Conservation (phyloP, 37 sponge, comb jelly and placozoan genomes). For the Spongilla lacustris region DNA sequence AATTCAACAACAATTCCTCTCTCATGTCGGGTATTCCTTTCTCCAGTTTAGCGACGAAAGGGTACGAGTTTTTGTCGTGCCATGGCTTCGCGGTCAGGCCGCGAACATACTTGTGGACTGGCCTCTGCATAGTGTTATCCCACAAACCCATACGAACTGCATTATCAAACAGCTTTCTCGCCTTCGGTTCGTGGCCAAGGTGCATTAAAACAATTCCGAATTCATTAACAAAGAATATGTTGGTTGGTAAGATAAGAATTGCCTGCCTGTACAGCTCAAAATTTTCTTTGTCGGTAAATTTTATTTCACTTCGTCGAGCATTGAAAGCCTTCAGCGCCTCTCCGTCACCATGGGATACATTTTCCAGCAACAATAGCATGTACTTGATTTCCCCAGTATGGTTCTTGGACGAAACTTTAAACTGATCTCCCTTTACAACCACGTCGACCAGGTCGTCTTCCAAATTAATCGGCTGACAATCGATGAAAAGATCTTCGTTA, state of each 20-base stretch:
- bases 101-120: conserved; percentile 57
- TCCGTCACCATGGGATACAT: conserved; percentile 24
- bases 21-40: conserved; percentile 39
- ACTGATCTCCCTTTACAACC: not conserved
- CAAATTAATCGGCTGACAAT: conserved; percentile 34
- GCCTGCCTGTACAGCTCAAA: conserved; percentile 55
- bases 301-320: conserved; percentile 34
- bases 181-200: conserved; percentile 27
- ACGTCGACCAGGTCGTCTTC: not conserved
- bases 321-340: conserved; percentile 60
- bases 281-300: conserved; percentile 52
- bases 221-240: conserved; percentile 66
- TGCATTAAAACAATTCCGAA: conserved; percentile 69
- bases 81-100: conserved; percentile 65
- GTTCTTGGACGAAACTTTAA: not conserved
- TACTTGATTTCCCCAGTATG: conserved; percentile 18
- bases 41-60: conserved; percentile 51
- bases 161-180: conserved; percentile 53
- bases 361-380: conserved; percentile 31
- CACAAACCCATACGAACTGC: conserved; percentile 69
- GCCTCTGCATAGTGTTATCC: conserved; percentile 72
- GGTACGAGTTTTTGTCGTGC: conserved; percentile 46
- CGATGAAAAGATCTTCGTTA: conserved; percentile 41
- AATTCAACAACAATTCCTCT: conserved; percentile 31
- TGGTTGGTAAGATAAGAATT: conserved; percentile 65